Conservation (phyloP, 2,888 invertebrate species). For the Phymatocera aterrima region DNA sequence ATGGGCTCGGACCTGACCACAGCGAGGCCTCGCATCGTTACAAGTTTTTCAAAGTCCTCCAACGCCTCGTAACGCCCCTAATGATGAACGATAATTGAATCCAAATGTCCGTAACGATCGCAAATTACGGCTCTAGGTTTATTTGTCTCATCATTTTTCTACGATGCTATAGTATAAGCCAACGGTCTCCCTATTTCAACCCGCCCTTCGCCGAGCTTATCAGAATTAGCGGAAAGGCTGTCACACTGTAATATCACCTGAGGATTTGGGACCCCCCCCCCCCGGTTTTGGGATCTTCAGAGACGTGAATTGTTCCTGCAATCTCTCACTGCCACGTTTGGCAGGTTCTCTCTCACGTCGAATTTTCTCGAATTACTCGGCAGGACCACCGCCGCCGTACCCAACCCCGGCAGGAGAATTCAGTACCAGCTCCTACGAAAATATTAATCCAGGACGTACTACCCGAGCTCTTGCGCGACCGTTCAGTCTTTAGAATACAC, state of each 20-base stretch:
- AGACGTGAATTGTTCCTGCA: too few relatives aligned
- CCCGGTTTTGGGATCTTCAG: too few relatives aligned
- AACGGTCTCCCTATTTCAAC: too few relatives aligned
- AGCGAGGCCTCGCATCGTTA: background rate
- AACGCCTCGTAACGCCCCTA: background rate
- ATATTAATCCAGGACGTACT: conserved; percentile 42
- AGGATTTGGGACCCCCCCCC: too few relatives aligned
- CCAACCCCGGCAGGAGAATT: background rate
- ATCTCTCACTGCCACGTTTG: background rate
- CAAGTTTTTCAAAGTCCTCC: background rate
- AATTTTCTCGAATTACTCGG: too few relatives aligned
- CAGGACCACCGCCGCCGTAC: background rate
- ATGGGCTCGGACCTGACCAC: background rate
- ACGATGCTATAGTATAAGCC: too few relatives aligned
- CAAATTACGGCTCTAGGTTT: background rate
- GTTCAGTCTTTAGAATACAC: conserved; percentile 20
- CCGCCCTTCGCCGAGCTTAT: too few relatives aligned
- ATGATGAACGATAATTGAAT: conserved; percentile 24
- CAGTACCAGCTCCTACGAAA: conserved; percentile 29
- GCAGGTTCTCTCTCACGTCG: background rate
- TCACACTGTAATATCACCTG: too few relatives aligned
- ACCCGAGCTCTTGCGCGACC: background rate
- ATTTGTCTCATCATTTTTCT: background rate
- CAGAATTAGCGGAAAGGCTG: too few relatives aligned
- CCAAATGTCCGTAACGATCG: conserved; percentile 28